Evolutionary conservation across 2,113 vertebrate species (phyloP).

Genomic region (Telmatochromis bifrenatus): DNA sequence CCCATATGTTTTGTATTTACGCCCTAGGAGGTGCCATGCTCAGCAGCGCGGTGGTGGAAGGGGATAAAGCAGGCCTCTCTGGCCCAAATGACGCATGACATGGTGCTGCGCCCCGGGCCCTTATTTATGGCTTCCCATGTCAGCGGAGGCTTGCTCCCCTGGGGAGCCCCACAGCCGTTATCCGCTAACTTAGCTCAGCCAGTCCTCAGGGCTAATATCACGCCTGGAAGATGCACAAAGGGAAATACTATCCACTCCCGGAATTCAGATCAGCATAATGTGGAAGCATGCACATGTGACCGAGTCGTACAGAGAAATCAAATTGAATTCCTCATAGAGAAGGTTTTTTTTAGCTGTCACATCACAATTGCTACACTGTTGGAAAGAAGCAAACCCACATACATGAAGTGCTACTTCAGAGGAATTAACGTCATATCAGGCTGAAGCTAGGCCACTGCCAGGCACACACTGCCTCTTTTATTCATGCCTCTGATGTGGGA

Average conservation of each 20-base stretch:
- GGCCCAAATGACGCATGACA: slow-evolving; percentile 72
- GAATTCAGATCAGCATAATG: slow-evolving; percentile 19
- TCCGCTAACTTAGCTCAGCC: slow-evolving; percentile 22
- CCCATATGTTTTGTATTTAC: slow-evolving; percentile 74
- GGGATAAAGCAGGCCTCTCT: slow-evolving; percentile 65
- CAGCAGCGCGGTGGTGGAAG: slow-evolving; percentile 48
- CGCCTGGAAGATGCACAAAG: slow-evolving; percentile 8
- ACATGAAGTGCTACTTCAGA: slow-evolving; percentile 51
- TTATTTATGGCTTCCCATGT: slow-evolving; percentile 79
- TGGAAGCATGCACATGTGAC: slow-evolving; percentile 9
- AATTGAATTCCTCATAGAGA: slow-evolving; percentile 8
- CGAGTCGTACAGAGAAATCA: slow-evolving; percentile 27
- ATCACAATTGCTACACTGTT: slow-evolving; percentile 13
- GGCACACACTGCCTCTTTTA: slow-evolving; percentile 58
- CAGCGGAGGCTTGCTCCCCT: slow-evolving; percentile 61
- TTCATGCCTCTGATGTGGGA: slow-evolving; percentile 53
- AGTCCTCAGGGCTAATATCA: slow-evolving; percentile 1
- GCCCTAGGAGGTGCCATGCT: slow-evolving; percentile 71
- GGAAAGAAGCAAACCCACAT: slow-evolving; percentile 24
- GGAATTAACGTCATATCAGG: slow-evolving; percentile 54
- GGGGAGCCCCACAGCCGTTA: slow-evolving; percentile 45
- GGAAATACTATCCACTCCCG: neutral
- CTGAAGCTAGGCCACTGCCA: neutral
- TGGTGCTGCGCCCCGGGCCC: slow-evolving; percentile 56
- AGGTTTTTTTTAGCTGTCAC: slow-evolving; percentile 25